These are phyloP conservation scores for Melitaea athalia DNA, from an alignment of 2,888 invertebrate genomes.

Conservation along the genomic window DNA sequence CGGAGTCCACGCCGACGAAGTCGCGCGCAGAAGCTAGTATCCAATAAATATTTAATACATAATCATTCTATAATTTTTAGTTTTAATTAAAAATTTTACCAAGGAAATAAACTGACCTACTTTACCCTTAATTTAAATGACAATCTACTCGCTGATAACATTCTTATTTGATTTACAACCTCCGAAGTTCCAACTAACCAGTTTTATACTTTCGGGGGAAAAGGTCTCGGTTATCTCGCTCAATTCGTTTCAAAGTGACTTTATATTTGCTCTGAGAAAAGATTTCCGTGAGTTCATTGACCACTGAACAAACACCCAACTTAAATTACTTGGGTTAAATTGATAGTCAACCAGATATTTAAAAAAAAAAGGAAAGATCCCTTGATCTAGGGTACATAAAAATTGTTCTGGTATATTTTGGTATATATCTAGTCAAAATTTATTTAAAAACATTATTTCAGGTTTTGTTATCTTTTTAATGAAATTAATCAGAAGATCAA, in stretches of 20 bases:
- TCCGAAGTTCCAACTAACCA: constrained; percentile 1
- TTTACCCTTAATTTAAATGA: constrained; percentile 7
- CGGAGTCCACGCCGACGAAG: no score
- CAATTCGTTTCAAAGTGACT: not conserved
- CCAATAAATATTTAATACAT: no score
- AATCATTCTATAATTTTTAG: no score
- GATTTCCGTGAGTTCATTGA: not conserved
- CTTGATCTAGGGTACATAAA: no score
- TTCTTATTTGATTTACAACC: constrained; percentile 9
- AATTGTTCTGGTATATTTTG: no score
- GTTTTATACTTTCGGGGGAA: constrained; percentile 8
- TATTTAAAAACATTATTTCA: no score
- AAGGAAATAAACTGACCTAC: not conserved
- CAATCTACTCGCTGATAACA: not conserved
- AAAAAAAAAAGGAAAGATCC: no score
- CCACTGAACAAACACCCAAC: not conserved
- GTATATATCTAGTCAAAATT: no score
- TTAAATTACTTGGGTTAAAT: not conserved
- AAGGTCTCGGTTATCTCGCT: constrained; percentile 1
- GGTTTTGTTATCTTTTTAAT: no score
- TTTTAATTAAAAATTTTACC: not conserved
- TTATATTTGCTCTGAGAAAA: not conserved
- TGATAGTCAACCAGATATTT: not conserved
- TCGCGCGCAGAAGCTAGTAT: no score
- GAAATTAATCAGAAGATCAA: no score